Evolutionary conservation across 2,888 invertebrate species (phyloP), one percentile per base, ranked within the genome.

Genomic region (Geotrupes spiniger): DNA sequence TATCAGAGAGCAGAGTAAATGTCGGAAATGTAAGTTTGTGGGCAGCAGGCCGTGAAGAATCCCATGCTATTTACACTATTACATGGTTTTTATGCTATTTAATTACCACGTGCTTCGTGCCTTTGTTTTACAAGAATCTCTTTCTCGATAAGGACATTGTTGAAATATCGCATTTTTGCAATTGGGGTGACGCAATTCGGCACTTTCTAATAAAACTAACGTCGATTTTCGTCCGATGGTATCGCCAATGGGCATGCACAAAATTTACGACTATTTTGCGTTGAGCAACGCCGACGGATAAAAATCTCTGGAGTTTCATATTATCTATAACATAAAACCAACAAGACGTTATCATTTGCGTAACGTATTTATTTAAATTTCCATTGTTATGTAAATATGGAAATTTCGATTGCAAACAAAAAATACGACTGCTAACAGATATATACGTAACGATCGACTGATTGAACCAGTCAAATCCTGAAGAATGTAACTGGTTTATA

Each of bases 51-150:
- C 69, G 66, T 69, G 68, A 69, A 69, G 66, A 65, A 60, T 65
- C 64, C 61, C 65, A 62, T 61, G 68, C 63, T 68, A 66, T 69
- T 69, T 68, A 68, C 66, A 67, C 68, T 64, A 66, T 67, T 67
- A 67, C 62, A 61, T 60, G 63, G 56, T 66, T 68, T 68, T 68
- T 68, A 62, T 61, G 57, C 56, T 59, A 60, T 58, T 64, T 65
- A 66, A 66, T 67, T 66, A 65, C 60, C 58, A 60, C 63, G 59
- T 62, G 61, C 58, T 61, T 61, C 60, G 57, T 61, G 61, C 60
- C 55, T 59, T 57, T 57, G 58, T 60, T 61, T 57, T 46, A 15
- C 16, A 42, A 37, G 17, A n/a, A 16, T 27, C 28, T 33, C 41
- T 12, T 40, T 25, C 41, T 6, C n/a, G 41, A 40, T 27, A 14